Evolutionary conservation across 2,888 invertebrate genomes (phyloP).

Genomic region (Sicus ferrugineus): DNA sequence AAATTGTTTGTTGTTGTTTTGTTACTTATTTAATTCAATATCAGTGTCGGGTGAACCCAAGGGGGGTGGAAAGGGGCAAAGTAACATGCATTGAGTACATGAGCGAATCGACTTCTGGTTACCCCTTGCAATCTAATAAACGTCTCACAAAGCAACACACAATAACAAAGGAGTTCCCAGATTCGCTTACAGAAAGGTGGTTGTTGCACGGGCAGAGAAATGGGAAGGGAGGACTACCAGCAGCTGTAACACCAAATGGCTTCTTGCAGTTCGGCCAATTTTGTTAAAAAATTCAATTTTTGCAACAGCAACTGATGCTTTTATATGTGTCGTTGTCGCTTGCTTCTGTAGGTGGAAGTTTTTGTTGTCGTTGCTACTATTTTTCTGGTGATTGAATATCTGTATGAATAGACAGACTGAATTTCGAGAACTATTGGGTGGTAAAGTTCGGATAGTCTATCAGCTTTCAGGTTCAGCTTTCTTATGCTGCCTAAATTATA

Average conservation of each 20-base stretch:
- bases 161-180: not conserved
- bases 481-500: too few species aligned
- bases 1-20: too few species aligned
- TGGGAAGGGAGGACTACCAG: not conserved
- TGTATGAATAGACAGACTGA: too few species aligned
- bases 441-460: too few species aligned
- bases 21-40: too few species aligned
- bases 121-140: conserved; percentile 13
- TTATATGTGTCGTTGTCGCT: conserved; percentile 11
- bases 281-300: conserved; percentile 29
- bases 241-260: not conserved
- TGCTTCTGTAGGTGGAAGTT: too few species aligned
- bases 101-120: not conserved
- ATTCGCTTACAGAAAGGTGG: not conserved
- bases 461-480: too few species aligned
- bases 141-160: not conserved
- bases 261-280: conserved; percentile 20
- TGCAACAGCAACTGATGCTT: conserved; percentile 1
- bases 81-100: not conserved
- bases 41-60: too few species aligned
- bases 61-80: too few species aligned
- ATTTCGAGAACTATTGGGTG: too few species aligned
- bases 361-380: not conserved
- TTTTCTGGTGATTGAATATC: not conserved
- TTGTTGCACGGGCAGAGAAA: not conserved